phyloP scores from a whole-genome alignment of 2,888 invertebrate species.

The Lithosia quadra region DNA sequence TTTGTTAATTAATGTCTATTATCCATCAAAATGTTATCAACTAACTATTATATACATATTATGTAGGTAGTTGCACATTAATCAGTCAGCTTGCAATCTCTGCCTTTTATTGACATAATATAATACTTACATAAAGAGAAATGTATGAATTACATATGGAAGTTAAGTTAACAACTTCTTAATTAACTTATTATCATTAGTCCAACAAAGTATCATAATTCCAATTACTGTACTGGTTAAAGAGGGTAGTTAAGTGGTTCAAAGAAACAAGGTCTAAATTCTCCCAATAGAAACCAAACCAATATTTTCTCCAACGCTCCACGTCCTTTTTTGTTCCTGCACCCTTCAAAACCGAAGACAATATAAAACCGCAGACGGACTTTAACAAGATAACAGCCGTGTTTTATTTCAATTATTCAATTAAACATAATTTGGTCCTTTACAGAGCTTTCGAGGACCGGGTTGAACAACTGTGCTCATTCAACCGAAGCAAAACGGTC shows the following conservation, averaged over 20 bases:
- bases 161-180: background rate
- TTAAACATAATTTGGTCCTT: slow-evolving; percentile 50
- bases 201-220: background rate
- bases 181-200: background rate
- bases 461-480: slow-evolving; percentile 50
- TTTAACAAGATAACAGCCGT: slow-evolving; percentile 37
- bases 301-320: background rate
- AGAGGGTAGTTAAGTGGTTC: background rate
- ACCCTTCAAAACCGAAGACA: slow-evolving; percentile 14
- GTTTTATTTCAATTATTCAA: slow-evolving; percentile 51
- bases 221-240: background rate
- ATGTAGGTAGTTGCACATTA: no score
- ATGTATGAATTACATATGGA: background rate
- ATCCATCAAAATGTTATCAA: no score
- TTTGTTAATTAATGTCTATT: no score
- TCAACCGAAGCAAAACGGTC: slow-evolving; percentile 43
- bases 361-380: slow-evolving; percentile 18
- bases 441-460: slow-evolving; percentile 38
- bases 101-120: no score
- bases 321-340: slow-evolving; percentile 9
- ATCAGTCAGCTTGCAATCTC: no score
- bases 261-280: background rate
- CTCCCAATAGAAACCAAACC: background rate
- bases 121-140: background rate
- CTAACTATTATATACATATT: no score